Percentiles rank a stretch among this genome's conserved stretches.
phyloP scores from a whole-genome alignment of 2,888 invertebrate species.

The Venusia cambrica region DNA sequence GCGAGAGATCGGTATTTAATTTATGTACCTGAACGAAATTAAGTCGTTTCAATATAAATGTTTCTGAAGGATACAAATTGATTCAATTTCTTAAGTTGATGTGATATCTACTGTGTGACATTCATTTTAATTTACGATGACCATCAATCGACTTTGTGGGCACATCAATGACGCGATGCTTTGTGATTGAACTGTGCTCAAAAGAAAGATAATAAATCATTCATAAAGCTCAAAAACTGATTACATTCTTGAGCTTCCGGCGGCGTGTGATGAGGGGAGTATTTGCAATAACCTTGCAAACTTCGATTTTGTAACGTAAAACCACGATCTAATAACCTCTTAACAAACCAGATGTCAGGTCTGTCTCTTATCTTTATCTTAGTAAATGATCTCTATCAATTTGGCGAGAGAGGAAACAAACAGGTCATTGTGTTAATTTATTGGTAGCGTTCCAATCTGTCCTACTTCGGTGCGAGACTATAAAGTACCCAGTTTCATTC shows the following conservation, averaged over 20 bases:
- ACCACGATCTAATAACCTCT: too few species aligned
- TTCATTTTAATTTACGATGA: background rate
- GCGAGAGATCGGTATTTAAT: slow-evolving; percentile 28
- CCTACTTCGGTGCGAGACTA: slow-evolving; percentile 59
- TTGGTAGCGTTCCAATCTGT: slow-evolving; percentile 63
- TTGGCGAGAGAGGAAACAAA: too few species aligned
- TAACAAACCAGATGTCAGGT: slow-evolving; percentile 13
- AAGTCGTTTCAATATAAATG: slow-evolving; percentile 30
- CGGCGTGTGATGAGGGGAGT: slow-evolving; percentile 14
- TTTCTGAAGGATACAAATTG: slow-evolving; percentile 19
- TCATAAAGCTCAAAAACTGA: slow-evolving; percentile 5
- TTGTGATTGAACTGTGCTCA: too few species aligned
- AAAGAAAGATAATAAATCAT: background rate
- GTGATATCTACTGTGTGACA: too few species aligned
- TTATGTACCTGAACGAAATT: slow-evolving; percentile 31
- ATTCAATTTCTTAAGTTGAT: slow-evolving; percentile 14
- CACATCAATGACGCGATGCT: too few species aligned
- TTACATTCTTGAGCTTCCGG: slow-evolving; percentile 24
- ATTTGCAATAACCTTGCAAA: slow-evolving; percentile 26
- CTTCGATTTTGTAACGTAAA: slow-evolving; percentile 18
- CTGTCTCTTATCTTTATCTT: too few species aligned
- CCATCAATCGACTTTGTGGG: slow-evolving; percentile 1
- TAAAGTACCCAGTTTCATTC: slow-evolving; percentile 54
- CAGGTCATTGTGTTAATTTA: slow-evolving; percentile 49
- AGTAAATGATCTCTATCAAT: too few species aligned